Base-by-base conservation (phyloP, 2,113 vertebrate genomes). In the Cryptomyrus ogoouensis region DNA sequence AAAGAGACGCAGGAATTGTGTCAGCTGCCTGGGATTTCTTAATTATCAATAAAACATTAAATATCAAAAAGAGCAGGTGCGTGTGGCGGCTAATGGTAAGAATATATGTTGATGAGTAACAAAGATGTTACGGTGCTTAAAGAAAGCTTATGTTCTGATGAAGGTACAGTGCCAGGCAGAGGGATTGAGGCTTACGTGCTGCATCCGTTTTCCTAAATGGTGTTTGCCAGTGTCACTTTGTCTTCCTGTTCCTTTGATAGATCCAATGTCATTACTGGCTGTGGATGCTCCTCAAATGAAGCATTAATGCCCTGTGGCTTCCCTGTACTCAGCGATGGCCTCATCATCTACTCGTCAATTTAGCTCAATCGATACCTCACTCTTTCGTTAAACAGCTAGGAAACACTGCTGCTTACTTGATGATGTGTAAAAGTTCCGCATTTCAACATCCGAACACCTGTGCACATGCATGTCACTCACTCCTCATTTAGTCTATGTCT, bases 201-300 rank as follows among this genome's bases (percentile, higher is more conserved):
- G 83, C 21, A 46, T 21, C 44, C 44, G 8, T 84, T 47, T 84
- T 24, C 83, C 83, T 46, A 47, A 47, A 84, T 44, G 39, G 39
- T 12, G 83, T 84, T 84, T 46, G 39, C 83, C 44, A 13, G 7
- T 84, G 44, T 84, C 44, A 84, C 83, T 84, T 47, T 84, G 83
- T 84, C 85, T 87, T 87, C 27, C 85, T 87, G n/a, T 35, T 87
- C 47, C 10, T 87, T 44, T 52, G 85, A 87, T 47, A 44, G 42
- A 84, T 84, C 44, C 83, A 47, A n/a, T n/a, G 44, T 47, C 83
- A n/a, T 84, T 84, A 84, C 83, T n/a, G 83, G 83, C 44, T 47
- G 83, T 3, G 21, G 83, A 84, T 47, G 44, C 44, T 46, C 44
- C 19, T 42, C 9, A 47, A 46, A 84, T 80, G 83, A 84, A 84